Evolutionary conservation across 2,888 invertebrate species (phyloP), one percentile per base, ranked within the genome.

Genomic region (Pantelozetes paolii): DNA sequence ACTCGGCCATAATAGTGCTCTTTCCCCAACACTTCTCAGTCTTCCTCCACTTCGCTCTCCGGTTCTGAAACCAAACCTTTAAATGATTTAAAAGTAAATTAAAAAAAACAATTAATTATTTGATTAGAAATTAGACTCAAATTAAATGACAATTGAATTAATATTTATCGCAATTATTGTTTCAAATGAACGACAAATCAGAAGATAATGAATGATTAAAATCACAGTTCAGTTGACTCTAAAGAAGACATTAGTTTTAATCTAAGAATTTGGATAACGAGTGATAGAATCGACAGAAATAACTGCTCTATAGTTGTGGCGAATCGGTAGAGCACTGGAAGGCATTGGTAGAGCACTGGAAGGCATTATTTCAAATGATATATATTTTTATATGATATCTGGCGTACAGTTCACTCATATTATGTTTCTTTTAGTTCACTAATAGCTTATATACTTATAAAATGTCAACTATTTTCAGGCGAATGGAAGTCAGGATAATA

Each of bases 11-110:
- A 82, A 86, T 86, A 64, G 98, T 99, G 79, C 98, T 98, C 82
- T 95, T 94, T 80, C 95, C 88, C 99, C 99, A 99, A 79, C 96
- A 97, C 83, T 99, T 99, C 85, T 99, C 98, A 73, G 98, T 99
- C 84, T 99, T 99, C 77, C 98, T 89, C 98, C 98, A 99, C 48
- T 76, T 98, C 80, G 98, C 98, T 62, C 98, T 87, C 32, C 98
- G 88, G 84, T 99, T 99, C 86, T 95, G 95, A 84, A 95, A 99
- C 98, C 98, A 99, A 73, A 99, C 98, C 98, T 99, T 86, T 1
- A 85, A 86, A 77, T 78, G 77, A n/a, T n/a, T n/a, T n/a, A n/a
- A n/a, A n/a, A n/a, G n/a, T n/a, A n/a, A n/a, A n/a, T n/a, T n/a
- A n/a, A n/a, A n/a, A n/a, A n/a, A n/a, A n/a, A n/a, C 6, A 48